Percentiles rank a stretch among this genome's conserved stretches.
Conservation (phyloP, 1,140 invertebrate genomes). For the Coelopa frigida region DNA sequence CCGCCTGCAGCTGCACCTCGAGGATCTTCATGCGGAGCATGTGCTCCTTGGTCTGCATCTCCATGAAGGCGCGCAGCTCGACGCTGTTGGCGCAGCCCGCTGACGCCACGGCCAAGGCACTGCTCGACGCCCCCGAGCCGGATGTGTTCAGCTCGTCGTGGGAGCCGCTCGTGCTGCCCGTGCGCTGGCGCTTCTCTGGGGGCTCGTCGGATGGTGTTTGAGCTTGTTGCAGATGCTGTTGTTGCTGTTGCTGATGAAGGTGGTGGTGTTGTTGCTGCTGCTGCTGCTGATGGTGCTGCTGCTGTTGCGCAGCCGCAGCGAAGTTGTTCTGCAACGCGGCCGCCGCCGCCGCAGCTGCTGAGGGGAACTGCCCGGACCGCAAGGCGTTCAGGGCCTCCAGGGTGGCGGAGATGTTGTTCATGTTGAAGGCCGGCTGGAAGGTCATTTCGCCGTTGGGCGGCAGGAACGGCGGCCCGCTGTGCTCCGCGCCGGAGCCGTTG, state of each 20-base stretch:
- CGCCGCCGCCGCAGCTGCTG: conserved; percentile 34
- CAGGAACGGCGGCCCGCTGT: conserved; percentile 17
- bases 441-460: conserved; percentile 31
- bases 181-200: conserved; percentile 34
- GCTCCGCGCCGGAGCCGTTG: conserved; percentile 11
- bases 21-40: conserved; percentile 43
- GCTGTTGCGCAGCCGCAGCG: conserved; percentile 27
- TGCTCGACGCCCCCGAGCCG: no score
- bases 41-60: conserved; percentile 44
- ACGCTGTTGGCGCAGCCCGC: conserved; percentile 17
- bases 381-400: conserved; percentile 40
- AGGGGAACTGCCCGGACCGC: conserved; percentile 34
- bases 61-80: conserved; percentile 39
- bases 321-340: conserved; percentile 37
- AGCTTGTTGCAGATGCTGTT: conserved; percentile 16
- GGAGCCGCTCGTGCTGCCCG: conserved; percentile 22
- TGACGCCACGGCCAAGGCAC: background rate
- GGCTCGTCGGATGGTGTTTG: conserved; percentile 22
- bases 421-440: conserved; percentile 36
- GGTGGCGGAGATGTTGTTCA: conserved; percentile 43
- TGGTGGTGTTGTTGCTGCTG: conserved; percentile 20
- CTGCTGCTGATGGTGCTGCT: conserved; percentile 20
- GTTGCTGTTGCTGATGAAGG: conserved; percentile 9
- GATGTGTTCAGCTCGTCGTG: conserved; percentile 1
- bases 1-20: conserved; percentile 42